Evolutionary conservation across 92 coral and sea anemone genomes (phyloP), one percentile per base, ranked within the genome.

Genomic region (Anthopleura xanthogrammica): DNA sequence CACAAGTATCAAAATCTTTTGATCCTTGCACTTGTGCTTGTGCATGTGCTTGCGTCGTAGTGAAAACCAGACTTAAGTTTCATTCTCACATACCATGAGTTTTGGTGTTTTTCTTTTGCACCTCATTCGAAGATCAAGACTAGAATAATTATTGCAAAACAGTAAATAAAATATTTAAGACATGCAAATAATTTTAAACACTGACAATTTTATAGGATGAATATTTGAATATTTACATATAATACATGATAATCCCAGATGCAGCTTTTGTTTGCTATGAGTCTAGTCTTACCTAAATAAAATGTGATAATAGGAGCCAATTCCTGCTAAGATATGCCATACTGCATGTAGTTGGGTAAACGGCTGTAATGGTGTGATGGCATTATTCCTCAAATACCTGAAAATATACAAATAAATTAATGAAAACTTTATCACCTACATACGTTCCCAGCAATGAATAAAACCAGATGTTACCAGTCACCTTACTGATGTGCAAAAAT

Each of bases 241-340:
- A 13, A 54, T 54, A 16, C 11, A 6, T 54, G 14, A 11, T 8
- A 54, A 54, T 54, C 14, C 58, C 16, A 54, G 58, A 14, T 54
- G 58, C 58, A 54, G 11, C 14, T 5, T 9, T 54, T 0, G 13
- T 54, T 54, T 54, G 58, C 58, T 62, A 1, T 20, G 4, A 9
- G 29, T 20, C 7, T 62, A 62, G 0, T 12, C 58, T 22, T 56
- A 96, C 99, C 96, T 94, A 87, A 88, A 94, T 0, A 96, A 86
- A 72, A 96, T 88, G 60, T 94, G 98, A 64, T 82, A 96, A 58
- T 96, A 96, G 2, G 95, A 84, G n/a, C 99, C 99, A 16, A 96
- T 71, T 70, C 92, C 99, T 42, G 99, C 98, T 65, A 96, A 77
- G 11, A 90, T 87, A 72, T 96, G 99, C 99, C 99, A 96, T 75